Percentiles rank a stretch among this genome's conserved stretches.
Evolutionary conservation across 1,140 invertebrate genomes (phyloP).

Genomic region (Musca domestica): DNA sequence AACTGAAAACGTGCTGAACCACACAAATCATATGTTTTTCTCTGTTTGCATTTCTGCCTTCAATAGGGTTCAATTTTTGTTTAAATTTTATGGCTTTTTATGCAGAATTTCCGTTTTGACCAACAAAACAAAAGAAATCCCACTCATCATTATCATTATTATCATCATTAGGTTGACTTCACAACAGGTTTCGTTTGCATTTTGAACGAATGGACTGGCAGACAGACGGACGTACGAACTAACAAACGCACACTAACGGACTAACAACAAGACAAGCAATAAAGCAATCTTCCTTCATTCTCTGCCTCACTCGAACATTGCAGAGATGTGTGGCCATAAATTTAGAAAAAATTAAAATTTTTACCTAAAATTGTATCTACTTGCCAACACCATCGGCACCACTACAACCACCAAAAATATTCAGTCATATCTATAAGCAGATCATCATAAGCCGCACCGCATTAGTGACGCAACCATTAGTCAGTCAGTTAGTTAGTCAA

Average conservation of each 20-base stretch:
- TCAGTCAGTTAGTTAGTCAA: too few species aligned
- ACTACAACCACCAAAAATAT: too few species aligned
- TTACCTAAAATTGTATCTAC: conserved; percentile 7
- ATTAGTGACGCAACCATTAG: conserved; percentile 9
- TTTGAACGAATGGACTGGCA: neutral
- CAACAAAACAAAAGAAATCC: conserved; percentile 10
- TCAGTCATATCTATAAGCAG: neutral
- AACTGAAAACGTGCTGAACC: conserved; percentile 2
- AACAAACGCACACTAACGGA: too few species aligned
- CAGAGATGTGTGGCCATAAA: neutral
- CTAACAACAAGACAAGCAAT: too few species aligned
- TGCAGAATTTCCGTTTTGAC: conserved; percentile 9
- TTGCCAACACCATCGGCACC: too few species aligned
- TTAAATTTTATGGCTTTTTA: neutral
- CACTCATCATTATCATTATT: conserved; percentile 15
- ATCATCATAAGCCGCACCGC: conserved; percentile 1
- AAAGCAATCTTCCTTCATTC: too few species aligned
- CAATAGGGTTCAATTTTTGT: neutral
- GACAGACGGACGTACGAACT: too few species aligned
- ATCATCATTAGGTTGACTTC: conserved; percentile 12
- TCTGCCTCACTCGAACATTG: neutral
- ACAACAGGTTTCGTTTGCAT: conserved; percentile 16
- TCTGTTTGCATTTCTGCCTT: neutral
- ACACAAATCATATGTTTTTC: conserved; percentile 1
- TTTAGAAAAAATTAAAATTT: neutral